Evolutionary conservation across 1,140 invertebrate species (phyloP), one percentile per base, ranked within the genome.

Genomic region (Eupristina koningsbergeri): DNA sequence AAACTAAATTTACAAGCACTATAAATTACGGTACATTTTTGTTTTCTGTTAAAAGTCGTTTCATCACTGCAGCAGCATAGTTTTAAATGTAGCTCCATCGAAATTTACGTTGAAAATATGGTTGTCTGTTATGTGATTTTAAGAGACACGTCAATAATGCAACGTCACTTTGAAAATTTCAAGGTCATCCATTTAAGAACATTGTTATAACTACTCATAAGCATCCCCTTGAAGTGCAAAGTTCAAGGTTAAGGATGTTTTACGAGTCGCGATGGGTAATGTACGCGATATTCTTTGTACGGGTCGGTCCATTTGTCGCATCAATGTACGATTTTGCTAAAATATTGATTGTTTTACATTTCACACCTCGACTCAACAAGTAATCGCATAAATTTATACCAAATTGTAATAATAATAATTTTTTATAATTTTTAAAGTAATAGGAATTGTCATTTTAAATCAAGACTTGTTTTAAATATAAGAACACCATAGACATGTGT

Each of bases 51-150:
- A 80, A 80, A 80, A 71, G 64, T 36, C 64, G 31, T 53, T 71
- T 80, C 41, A 81, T 53, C 69, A 74, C 50, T 29, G 50, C 50
- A 26, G 31, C 17, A 76, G 50, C 74, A 61, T 76, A 76, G 74
- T 76, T 76, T 76, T 36, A 76, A 76, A 76, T 76, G 50, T 53
- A 58, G 19, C 47, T 34, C 50, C 74, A 76, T 76, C 74, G 73
- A 53, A 75, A 75, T 75, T 69, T 39, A 29, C 80, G 69, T n/a
- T 58, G 67, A 61, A 81, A 81, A 81, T 81, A 75, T 58, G 69
- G 22, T 83, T 77, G 73, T 83, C 81, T 67, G 73, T 83, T 76
- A 64, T 76, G 61, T 47, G 74, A 83, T 83, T 83, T 83, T 83
- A 76, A 76, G 81, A 77, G 81, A 69, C 81, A 47, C 73, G 61